These are phyloP conservation scores for Anarsia innoxiella DNA, from an alignment of 2,888 invertebrate genomes.

Conservation along the genomic window DNA sequence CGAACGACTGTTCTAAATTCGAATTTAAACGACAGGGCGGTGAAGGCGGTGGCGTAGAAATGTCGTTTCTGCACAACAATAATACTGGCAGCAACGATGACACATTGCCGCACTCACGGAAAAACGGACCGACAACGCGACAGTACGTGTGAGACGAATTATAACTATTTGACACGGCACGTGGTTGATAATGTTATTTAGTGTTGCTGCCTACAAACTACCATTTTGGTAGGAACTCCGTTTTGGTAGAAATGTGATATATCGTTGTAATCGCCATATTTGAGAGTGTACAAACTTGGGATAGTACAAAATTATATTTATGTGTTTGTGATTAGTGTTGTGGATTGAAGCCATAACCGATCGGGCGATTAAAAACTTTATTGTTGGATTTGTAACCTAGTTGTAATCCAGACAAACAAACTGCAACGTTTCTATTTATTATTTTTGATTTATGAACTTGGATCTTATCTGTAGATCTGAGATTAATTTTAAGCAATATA, in stretches of 20 bases:
- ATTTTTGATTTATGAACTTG: neutral
- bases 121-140: constrained; percentile 49
- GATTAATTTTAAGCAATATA: neutral
- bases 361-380: neutral
- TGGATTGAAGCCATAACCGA: neutral
- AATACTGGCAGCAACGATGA: constrained; percentile 65
- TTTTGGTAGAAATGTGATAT: constrained; percentile 11
- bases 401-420: constrained; percentile 1
- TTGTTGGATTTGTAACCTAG: constrained; percentile 5
- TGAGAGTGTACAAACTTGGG: constrained; percentile 11
- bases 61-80: constrained; percentile 82
- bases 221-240: constrained; percentile 20
- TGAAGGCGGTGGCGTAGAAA: constrained; percentile 74
- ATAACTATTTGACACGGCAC: neutral
- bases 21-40: constrained; percentile 32
- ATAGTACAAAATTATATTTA: constrained; percentile 17
- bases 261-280: constrained; percentile 13
- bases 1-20: neutral
- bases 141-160: constrained; percentile 52
- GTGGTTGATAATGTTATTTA: neutral
- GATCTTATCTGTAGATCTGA: constrained; percentile 9
- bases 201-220: constrained; percentile 26
- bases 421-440: constrained; percentile 11
- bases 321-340: constrained; percentile 5
- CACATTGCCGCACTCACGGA: constrained; percentile 53